Percentiles rank a stretch among this genome's conserved stretches.
Evolutionary conservation across 2,113 vertebrate genomes (phyloP).

Genomic region (Alligator mississippiensis): DNA sequence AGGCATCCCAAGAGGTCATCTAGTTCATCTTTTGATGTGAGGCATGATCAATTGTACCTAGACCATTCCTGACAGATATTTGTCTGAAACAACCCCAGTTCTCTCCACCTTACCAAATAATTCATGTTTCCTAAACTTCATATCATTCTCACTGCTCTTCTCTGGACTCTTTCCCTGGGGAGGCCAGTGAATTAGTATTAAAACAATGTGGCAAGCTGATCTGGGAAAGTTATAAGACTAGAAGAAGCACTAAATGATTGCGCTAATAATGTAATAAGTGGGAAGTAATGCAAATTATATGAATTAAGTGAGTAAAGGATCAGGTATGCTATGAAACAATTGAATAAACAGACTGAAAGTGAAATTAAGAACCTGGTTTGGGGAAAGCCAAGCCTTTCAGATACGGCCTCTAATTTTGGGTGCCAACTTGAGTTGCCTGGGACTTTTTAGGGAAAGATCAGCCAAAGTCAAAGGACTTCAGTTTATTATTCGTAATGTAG

Average conservation of each 20-base stretch:
- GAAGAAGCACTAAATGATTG: slow-evolving; percentile 63
- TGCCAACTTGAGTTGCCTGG: not conserved
- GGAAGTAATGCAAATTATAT: not conserved
- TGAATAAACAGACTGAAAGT: accelerated
- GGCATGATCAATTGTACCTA: too few relatives aligned
- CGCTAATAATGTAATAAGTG: not conserved
- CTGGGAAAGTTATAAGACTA: not conserved
- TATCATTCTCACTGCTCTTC: not conserved
- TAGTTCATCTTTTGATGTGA: too few relatives aligned
- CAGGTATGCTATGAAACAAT: accelerated
- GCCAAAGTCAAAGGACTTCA: not conserved
- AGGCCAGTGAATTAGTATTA: not conserved
- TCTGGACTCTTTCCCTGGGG: accelerated
- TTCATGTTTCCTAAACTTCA: not conserved
- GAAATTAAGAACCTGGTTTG: not conserved
- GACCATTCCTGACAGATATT: too few relatives aligned
- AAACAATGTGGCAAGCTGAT: not conserved
- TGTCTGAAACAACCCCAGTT: not conserved
- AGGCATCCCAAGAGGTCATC: too few relatives aligned
- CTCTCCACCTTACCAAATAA: not conserved
- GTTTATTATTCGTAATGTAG: accelerated
- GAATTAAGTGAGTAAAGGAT: not conserved
- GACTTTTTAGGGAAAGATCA: not conserved
- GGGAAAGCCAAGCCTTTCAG: accelerated
- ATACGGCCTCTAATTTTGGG: not conserved